Base-by-base conservation (phyloP, 2,888 invertebrate species). In the Coelopa pilipes region DNA sequence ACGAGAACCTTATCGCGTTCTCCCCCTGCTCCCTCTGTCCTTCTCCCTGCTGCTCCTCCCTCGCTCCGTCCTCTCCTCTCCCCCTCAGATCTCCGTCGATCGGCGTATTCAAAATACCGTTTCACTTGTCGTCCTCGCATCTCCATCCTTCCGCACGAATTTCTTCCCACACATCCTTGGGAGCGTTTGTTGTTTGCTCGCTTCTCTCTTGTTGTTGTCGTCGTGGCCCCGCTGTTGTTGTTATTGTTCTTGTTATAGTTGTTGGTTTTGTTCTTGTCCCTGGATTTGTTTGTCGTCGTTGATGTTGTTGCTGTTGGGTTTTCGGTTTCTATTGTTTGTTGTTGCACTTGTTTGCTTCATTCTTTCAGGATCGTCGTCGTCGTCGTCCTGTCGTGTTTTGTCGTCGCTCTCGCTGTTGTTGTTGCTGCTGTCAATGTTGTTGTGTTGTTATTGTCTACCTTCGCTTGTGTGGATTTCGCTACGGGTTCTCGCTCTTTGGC, bases 91-190 rank as follows among this genome's bases (percentile, higher is more conserved):
- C n/a, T 53, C n/a, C 53, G 3, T 53, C 53, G 5, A 53, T 3
- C 53, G n/a, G 53, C 24, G 13, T 15, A 66, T 66, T 66, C 66
- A 21, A 66, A 24, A 66, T 66, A 49, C 66, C 50, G 66, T 66
- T 66, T 49, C 66, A 66, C 66, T 66, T 66, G 66, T 66, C 15
- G 19, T 59, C 57, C 19, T 19, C 34, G 34, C 34, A 34, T 53
- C 53, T 4, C 10, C 53, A 53, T 3, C 53, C 53, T 53, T n/a
- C 15, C n/a, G 10, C 10, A 53, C 53, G 4, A 53, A 15, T 53
- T 53, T 53, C 70, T 70, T 70, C 70, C 70, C 70, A 70, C 59
- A 70, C 60, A 60, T 60, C 21, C 21, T 59, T 70, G 49, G 17
- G 47, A 21, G 13, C 46, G 17, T 45, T 45, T 45, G 47, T 9